Evolutionary conservation across 2,797 vertebrate genomes (phyloP).

Genomic region (Scomberomorus guttatus): DNA sequence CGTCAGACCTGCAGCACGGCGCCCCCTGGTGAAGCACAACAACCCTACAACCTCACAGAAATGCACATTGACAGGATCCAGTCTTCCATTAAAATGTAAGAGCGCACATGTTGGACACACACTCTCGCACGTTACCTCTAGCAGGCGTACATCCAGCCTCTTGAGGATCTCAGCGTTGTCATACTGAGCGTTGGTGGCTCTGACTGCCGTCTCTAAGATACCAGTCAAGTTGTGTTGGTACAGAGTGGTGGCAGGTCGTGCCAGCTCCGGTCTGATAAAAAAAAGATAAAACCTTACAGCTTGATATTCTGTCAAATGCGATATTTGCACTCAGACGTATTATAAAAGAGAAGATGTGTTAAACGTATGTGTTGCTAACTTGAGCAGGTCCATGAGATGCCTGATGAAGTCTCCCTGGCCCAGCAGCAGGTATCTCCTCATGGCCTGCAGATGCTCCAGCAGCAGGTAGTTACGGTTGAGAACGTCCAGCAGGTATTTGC

Average conservation of each 20-base stretch:
- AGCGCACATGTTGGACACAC: neutral
- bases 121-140: conserved; percentile 86
- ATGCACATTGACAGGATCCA: no score
- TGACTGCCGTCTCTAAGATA: conserved; percentile 95
- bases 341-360: neutral
- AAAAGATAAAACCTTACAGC: neutral
- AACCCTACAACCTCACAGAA: neutral
- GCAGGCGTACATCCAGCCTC: conserved; percentile 94
- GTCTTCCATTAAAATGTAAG: no score
- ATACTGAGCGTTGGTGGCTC: conserved; percentile 98
- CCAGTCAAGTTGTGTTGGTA: conserved; percentile 99
- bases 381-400: conserved; percentile 98
- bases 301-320: neutral
- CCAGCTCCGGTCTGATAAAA: conserved; percentile 92
- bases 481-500: conserved; percentile 95
- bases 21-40: no score
- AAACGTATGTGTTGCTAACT: conserved; percentile 84
- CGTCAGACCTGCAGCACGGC: neutral
- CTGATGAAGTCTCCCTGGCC: conserved; percentile 99
- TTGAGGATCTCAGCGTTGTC: conserved; percentile 97
- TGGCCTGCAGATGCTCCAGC: conserved; percentile 97
- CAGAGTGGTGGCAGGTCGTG: conserved; percentile 94
- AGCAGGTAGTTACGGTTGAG: conserved; percentile 96
- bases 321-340: rapidly evolving
- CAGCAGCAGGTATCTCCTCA: conserved; percentile 97